Percentiles rank a stretch among this genome's conserved stretches.
phyloP scores from a whole-genome alignment of 1,140 invertebrate species.

The Drosophila littoralis region DNA sequence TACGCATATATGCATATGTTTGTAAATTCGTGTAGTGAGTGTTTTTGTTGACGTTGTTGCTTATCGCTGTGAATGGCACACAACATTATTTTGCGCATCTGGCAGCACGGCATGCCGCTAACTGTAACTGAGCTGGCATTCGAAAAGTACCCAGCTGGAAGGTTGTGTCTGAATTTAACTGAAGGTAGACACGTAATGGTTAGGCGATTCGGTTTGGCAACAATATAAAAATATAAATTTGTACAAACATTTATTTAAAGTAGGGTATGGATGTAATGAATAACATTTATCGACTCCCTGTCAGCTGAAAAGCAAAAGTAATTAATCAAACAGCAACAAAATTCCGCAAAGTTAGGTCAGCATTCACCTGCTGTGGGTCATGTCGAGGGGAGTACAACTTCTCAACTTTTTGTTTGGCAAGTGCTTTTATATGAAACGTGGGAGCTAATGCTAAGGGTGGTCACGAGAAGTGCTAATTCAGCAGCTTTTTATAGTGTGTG shows the following conservation, averaged over 20 bases:
- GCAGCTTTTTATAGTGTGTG: conserved; percentile 38
- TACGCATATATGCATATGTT: conserved; percentile 31
- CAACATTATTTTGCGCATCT: conserved; percentile 7
- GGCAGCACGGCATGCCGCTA: conserved; percentile 13
- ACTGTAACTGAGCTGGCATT: conserved; percentile 1
- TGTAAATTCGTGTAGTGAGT: conserved; percentile 37
- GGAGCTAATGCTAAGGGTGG: conserved; percentile 6
- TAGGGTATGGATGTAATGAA: not conserved
- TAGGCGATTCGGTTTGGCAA: not conserved
- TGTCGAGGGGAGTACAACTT: not conserved
- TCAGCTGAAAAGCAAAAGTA: not conserved
- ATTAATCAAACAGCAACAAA: not conserved
- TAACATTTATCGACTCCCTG: not conserved
- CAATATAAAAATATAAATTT: not conserved
- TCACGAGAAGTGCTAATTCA: conserved; percentile 32
- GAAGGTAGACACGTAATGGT: not conserved
- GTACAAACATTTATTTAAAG: too few relatives aligned
- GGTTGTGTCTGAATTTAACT: not conserved
- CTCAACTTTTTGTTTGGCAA: conserved; percentile 7
- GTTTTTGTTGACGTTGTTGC: conserved; percentile 51
- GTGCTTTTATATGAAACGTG: conserved; percentile 14
- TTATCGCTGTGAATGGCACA: conserved; percentile 36
- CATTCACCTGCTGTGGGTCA: not conserved
- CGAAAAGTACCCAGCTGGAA: conserved; percentile 5
- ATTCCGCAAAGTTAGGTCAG: not conserved